A percentile compares a stretch with the other conserved stretches of the same genome.
These are phyloP conservation scores for Tribolium freemani DNA, from an alignment of 2,888 invertebrate genomes.

Conservation along the genomic window DNA sequence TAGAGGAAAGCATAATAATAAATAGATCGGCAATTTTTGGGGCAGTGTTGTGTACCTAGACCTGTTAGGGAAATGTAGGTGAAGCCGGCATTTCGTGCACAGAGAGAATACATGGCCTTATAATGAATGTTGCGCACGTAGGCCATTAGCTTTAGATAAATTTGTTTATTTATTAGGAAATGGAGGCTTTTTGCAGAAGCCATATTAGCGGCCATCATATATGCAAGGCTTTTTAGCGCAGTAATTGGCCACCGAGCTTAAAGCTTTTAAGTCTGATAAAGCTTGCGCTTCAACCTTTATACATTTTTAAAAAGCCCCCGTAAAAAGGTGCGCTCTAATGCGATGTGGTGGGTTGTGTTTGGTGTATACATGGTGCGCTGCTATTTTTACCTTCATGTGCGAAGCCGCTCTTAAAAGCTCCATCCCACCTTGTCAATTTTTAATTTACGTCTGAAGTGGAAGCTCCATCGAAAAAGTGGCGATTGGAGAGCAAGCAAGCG, in stretches of 20 bases:
- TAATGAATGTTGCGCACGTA: slow-evolving; percentile 34
- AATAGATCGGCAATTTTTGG: too few species aligned
- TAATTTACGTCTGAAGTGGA: slow-evolving; percentile 10
- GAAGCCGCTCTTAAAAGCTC: slow-evolving; percentile 36
- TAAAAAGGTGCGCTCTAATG: slow-evolving; percentile 55
- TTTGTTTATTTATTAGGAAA: slow-evolving; percentile 43
- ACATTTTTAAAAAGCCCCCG: slow-evolving; percentile 66
- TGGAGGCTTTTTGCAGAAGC: slow-evolving; percentile 43
- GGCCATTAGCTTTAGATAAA: slow-evolving; percentile 38
- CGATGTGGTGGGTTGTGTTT: slow-evolving; percentile 44
- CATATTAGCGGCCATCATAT: slow-evolving; percentile 60
- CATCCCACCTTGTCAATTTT: slow-evolving; percentile 28
- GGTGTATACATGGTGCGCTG: slow-evolving; percentile 31
- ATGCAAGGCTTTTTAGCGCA: slow-evolving; percentile 67
- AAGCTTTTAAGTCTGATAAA: slow-evolving; percentile 68
- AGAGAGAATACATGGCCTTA: background rate
- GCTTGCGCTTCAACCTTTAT: slow-evolving; percentile 67
- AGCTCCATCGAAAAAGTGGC: background rate
- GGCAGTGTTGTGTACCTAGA: too few species aligned
- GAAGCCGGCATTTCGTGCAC: background rate
- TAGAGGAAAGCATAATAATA: too few species aligned
- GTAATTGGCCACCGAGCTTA: slow-evolving; percentile 69
- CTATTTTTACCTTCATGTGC: slow-evolving; percentile 35
- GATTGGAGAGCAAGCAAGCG: slow-evolving; percentile 24
- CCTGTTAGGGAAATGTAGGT: too few species aligned